Evolutionary conservation across 2,113 vertebrate genomes (phyloP), one percentile per base, ranked within the genome.

Genomic region (Solenodon paradoxus): DNA sequence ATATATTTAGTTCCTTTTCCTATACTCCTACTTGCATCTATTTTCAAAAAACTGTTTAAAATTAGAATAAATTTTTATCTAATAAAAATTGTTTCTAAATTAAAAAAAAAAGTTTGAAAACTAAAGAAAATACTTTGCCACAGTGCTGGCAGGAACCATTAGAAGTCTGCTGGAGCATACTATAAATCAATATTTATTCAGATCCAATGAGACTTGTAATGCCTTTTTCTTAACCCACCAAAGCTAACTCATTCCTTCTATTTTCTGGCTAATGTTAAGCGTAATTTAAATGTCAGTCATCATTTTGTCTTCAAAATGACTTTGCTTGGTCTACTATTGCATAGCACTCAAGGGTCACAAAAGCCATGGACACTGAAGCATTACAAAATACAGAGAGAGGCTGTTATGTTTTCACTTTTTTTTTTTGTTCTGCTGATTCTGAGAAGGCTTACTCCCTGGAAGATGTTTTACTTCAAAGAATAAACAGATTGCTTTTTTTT

Each of bases 251-350:
- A 72, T 95, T 95, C 7, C 26, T 95, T 81, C 10, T 85, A 64
- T 81, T 88, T 90, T 94, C 88, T 95, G 90, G 77, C 28, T 88
- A 85, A 93, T 87, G 38, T 78, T 68, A 95, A 92, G 24, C 24
- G 71, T 72, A 81, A 97, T 82, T 68, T 95, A 30, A 94, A 94
- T 92, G 80, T 82, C 78, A 84, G 20, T 90, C 69, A 90, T 84
- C 47, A 71, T 95, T 95, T 94, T 90, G 1, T 47, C 57, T 88
- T 96, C 49, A 78, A 12, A 86, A 92, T 92, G 19, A 19, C 82
- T 96, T 95, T 92, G 12, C n/a, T 28, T 92, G 71, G 53, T 57
- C 10, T 77, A 51, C 19, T 64, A 40, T 69, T 59, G 42, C 26
- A 57, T 47, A 53, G 55, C 77, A 72, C 20, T 68, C 45, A 45